These are phyloP conservation scores for Apis laboriosa DNA, from an alignment of 1,140 invertebrate genomes.

Conservation along the genomic window DNA sequence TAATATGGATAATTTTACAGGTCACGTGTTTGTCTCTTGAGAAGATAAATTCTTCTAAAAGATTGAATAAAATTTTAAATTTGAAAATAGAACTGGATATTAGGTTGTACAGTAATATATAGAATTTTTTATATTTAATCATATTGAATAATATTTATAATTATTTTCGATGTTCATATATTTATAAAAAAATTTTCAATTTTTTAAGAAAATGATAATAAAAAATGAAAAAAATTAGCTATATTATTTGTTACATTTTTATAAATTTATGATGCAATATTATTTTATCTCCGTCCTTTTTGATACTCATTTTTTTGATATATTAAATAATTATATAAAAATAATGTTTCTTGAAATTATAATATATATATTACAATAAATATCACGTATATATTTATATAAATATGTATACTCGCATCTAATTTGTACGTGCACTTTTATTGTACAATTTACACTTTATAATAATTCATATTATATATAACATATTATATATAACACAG, in stretches of 20 bases:
- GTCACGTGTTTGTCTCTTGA: neutral
- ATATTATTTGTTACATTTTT: neutral
- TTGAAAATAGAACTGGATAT: neutral
- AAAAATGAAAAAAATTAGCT: neutral
- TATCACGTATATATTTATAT: conserved; percentile 46
- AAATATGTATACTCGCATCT: conserved; percentile 42
- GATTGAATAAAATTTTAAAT: neutral
- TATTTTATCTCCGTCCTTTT: conserved; percentile 18
- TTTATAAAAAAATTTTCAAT: conserved; percentile 4
- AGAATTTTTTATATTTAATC: neutral
- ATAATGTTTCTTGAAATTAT: neutral
- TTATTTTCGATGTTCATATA: neutral
- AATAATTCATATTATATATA: neutral
- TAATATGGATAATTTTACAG: neutral
- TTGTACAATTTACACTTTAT: conserved; percentile 2
- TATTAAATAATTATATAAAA: neutral
- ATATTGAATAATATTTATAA: conserved; percentile 2
- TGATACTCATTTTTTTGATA: neutral
- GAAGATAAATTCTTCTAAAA: neutral
- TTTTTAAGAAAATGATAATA: neutral
- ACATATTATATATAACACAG: neutral
- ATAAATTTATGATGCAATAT: neutral
- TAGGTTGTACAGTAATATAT: neutral
- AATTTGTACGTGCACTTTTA: conserved; percentile 37
- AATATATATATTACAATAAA: too few species aligned